Evolutionary conservation across 2,797 vertebrate genomes (phyloP), one percentile per base, ranked within the genome.

Genomic region (Tapirus indicus): DNA sequence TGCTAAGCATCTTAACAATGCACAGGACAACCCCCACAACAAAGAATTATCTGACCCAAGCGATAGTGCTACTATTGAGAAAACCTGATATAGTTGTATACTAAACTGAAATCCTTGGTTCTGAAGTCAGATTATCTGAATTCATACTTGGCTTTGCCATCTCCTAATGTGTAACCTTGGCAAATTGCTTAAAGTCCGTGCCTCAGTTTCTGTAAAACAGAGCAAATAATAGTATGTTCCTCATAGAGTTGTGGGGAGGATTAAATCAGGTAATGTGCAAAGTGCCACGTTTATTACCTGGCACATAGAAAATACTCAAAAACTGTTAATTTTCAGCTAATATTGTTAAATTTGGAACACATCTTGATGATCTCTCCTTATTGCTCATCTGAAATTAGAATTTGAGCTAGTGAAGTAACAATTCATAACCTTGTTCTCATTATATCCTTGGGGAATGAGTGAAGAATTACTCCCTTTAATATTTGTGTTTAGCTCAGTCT

Each of bases 351-450:
- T 85, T 92, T 92, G 71, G 60, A 96, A 92, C 47, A 72, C 79
- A 88, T n/a, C 47, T 96, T 90, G 27, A 91, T 52, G 54, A 20
- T 83, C 29, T 91, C 38, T 87, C 20, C 62, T 78, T 94, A 41
- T 86, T 92, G 95, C 27, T 92, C 35, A 96, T 47, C 29, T 94
- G 94, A 90, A 96, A 85, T 87, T 88, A 88, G 94, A 96, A 94
- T 92, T 95, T 89, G 60, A 92, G 77, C 52, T 88, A 74, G 5
- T 62, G 7, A 94, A 72, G 49, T 95, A 64, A 91, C 86, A 75
- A 79, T 88, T 91, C 58, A 88, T 92, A 96, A 84, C 29, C 56
- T 93, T 58, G 56, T 83, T 95, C 23, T 96, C 2, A 32, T 74
- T 80, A 5, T 88, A 78, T 62, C 54, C 66, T 91, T 95, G 38